Base-by-base conservation (phyloP, 2,113 vertebrate genomes). In the Chaetops frenatus region DNA sequence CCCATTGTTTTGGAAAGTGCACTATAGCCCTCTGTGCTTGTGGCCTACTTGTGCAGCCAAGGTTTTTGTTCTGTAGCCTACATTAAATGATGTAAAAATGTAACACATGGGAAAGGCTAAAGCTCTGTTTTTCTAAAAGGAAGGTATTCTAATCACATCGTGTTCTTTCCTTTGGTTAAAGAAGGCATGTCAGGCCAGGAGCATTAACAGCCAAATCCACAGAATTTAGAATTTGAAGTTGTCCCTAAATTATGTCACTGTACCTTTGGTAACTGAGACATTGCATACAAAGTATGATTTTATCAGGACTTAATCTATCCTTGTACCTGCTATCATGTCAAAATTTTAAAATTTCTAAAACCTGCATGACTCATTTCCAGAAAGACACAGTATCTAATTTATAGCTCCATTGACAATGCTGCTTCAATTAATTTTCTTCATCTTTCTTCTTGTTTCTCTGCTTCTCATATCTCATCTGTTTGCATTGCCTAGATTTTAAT, bases 401-500 rank as follows among this genome's bases (percentile, higher is more conserved):
- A 97, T 95, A 82, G 42, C 65, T 97, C 82, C 92, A 86, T 93
- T 96, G 96, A 97, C 92, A 98, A 97, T 97, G 88, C 94, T 77
- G 91, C 92, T 97, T 97, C 97, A 97, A 98, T 98, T 98, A 97
- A 98, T 98, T 98, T 98, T 97, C 96, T 97, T 97, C 94, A 82
- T 97, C 80, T 95, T 97, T 92, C 95, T 98, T 97, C 95, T 97
- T 92, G 96, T 97, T 97, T 73, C 88, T 97, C 78, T 86, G 66
- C 66, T 97, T 94, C 94, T 96, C 92, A 27, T 96, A 95, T 97
- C 97, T 98, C 97, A 97, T 98, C 97, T 98, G 94, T 97, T 98
- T 98, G 94, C 94, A 82, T 91, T 98, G 97, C 98, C 95, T 97
- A 96, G 96, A 97, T 98, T 98, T 98, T 98, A 98, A 98, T 98